phyloP scores from a whole-genome alignment of 2,113 vertebrate genomes.

The Jaculus jaculus region DNA sequence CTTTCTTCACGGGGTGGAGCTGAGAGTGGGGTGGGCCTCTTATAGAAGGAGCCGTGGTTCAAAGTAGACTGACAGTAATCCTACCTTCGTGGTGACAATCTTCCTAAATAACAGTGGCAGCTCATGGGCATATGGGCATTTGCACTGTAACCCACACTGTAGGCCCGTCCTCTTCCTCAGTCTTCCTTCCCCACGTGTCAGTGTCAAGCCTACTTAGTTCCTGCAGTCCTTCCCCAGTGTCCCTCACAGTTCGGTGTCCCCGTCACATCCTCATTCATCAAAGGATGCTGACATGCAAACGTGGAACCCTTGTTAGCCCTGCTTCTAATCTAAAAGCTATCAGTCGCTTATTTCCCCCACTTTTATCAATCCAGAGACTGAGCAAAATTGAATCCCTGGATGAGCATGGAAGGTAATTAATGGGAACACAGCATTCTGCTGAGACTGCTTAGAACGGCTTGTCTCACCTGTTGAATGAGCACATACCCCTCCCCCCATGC shows the following conservation, averaged over 20 bases:
- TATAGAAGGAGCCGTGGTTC: not conserved
- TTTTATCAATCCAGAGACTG: not conserved
- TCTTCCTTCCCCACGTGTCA: not conserved
- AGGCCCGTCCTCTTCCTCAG: accelerated
- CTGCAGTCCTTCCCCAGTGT: accelerated
- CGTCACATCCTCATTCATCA: not conserved
- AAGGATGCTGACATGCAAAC: not conserved
- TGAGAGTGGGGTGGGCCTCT: not conserved
- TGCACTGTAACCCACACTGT: accelerated
- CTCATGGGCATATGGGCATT: accelerated
- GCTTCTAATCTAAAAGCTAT: not conserved
- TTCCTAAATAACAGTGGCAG: not conserved
- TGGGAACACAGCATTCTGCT: not conserved
- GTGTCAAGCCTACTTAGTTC: accelerated
- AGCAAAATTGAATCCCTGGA: not conserved
- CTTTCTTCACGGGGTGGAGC: not conserved
- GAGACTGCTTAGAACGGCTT: not conserved
- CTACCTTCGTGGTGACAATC: accelerated
- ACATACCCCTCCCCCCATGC: no score
- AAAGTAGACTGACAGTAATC: accelerated
- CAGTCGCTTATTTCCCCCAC: not conserved
- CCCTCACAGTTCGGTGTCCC: not conserved
- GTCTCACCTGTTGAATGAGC: no score
- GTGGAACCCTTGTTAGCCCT: not conserved
- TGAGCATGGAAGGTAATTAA: not conserved